phyloP scores from a whole-genome alignment of 2,888 invertebrate genomes.

The Drosophila nr. perissopoda region DNA sequence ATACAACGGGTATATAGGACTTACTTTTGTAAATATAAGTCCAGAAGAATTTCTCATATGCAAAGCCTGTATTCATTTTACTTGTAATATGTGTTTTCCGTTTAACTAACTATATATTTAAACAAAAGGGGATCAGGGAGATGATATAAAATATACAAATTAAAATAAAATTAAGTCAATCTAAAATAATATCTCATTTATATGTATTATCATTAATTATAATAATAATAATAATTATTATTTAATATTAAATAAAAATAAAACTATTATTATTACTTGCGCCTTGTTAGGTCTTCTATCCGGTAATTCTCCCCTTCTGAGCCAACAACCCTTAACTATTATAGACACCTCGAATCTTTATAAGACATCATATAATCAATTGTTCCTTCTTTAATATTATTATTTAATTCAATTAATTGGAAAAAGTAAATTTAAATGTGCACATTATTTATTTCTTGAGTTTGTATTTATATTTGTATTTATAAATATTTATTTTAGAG shows the following conservation, averaged over 20 bases:
- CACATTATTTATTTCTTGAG: background rate
- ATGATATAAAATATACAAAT: no score
- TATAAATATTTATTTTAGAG: background rate
- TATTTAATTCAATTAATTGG: background rate
- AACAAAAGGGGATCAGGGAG: no score
- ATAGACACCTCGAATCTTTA: background rate
- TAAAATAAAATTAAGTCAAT: no score
- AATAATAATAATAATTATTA: background rate
- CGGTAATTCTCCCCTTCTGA: background rate
- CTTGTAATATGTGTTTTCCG: background rate
- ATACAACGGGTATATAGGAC: slow-evolving; percentile 8
- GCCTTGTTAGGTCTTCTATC: background rate
- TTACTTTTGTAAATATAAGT: background rate
- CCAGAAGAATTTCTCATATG: background rate
- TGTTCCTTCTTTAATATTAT: background rate
- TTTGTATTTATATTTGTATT: background rate
- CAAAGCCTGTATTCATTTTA: background rate
- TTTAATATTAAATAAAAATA: background rate
- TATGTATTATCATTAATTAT: background rate
- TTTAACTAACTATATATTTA: background rate
- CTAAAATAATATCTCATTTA: background rate
- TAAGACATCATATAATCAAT: background rate
- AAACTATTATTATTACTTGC: background rate
- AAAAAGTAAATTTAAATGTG: background rate
- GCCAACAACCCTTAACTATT: background rate